Conservation (phyloP, 2,113 vertebrate genomes). For the Equus przewalskii region DNA sequence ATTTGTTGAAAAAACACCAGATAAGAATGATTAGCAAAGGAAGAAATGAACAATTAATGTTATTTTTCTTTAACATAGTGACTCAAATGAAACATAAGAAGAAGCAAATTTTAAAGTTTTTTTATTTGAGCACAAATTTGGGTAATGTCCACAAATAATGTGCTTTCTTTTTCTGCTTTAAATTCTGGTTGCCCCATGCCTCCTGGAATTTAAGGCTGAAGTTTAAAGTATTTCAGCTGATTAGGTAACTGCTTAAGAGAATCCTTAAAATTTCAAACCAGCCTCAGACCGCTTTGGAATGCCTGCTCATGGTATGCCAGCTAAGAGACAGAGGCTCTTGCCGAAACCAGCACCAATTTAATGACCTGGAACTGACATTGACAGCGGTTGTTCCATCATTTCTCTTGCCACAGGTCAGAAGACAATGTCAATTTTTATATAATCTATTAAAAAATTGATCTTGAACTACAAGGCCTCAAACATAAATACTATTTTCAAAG, state of each 20-base stretch:
- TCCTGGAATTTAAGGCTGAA: not conserved
- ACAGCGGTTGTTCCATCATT: not conserved
- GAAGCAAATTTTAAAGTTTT: not conserved
- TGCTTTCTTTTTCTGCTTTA: not conserved
- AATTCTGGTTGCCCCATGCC: not conserved
- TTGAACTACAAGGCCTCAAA: not conserved
- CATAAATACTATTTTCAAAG: constrained; percentile 20
- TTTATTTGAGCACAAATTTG: not conserved
- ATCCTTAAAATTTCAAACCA: not conserved
- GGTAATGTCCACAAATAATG: not conserved
- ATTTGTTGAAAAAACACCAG: not conserved
- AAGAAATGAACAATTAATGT: not conserved
- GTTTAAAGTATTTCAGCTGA: not conserved
- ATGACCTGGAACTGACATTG: not conserved
- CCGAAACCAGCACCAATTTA: not conserved
- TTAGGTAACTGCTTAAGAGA: not conserved
- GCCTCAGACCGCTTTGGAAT: not conserved
- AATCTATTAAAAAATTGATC: not conserved
- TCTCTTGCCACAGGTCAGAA: not conserved
- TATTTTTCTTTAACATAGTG: not conserved
- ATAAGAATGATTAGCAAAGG: not conserved
- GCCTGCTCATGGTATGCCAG: not conserved
- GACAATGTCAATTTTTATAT: not conserved
- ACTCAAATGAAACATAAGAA: not conserved
- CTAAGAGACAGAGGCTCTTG: not conserved